phyloP scores from a whole-genome alignment of 2,113 vertebrate genomes.

The Trichomycterus rosablanca region DNA sequence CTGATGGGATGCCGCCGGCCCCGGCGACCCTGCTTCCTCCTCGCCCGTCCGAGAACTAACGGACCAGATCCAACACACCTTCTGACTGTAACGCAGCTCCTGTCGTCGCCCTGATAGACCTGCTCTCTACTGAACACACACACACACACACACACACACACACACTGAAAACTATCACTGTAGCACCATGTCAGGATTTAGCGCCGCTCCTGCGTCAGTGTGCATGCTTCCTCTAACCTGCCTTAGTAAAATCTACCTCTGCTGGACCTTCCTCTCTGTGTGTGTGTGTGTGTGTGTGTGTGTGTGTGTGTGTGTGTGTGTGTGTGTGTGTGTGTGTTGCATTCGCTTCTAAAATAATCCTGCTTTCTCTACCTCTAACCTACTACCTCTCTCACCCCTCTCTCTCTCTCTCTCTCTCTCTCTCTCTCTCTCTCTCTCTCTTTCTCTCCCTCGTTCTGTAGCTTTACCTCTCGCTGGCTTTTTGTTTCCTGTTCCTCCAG shows the following conservation, averaged over 20 bases:
- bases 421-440: neutral
- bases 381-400: neutral
- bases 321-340: constrained; percentile 3
- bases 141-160: constrained; percentile 25
- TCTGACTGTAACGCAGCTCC: neutral
- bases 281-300: no score
- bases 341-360: neutral
- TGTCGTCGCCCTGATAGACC: neutral
- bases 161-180: constrained; percentile 42
- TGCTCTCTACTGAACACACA: constrained; percentile 25
- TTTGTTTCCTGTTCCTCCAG: no score
- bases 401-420: neutral
- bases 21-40: constrained; percentile 65
- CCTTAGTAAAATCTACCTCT: constrained; percentile 1
- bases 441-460: no score
- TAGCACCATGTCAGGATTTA: constrained; percentile 34
- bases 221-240: constrained; percentile 3
- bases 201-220: neutral
- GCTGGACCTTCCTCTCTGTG: no score
- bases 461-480: no score
- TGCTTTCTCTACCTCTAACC: neutral
- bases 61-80: constrained; percentile 5
- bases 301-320: neutral
- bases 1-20: constrained; percentile 77
- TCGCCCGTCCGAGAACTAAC: constrained; percentile 52